Conservation (phyloP, 2,888 invertebrate genomes). For the Adineta ricciae region DNA sequence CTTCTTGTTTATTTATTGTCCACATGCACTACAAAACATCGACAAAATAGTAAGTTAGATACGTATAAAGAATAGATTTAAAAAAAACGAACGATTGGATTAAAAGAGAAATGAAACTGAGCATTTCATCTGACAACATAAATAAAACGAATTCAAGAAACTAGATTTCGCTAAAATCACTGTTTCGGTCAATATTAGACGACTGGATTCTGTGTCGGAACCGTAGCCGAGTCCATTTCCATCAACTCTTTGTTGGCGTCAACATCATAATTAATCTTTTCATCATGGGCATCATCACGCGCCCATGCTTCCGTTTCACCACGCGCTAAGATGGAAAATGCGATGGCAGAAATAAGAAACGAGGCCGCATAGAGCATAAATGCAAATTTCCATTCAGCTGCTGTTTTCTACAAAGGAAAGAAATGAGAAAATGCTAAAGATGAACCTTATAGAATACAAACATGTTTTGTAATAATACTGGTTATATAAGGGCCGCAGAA, state of each 20-base stretch:
- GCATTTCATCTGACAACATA: not conserved
- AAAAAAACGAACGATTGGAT: no score
- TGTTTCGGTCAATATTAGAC: not conserved
- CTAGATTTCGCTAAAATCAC: not conserved
- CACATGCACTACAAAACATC: no score
- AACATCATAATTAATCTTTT: conserved; percentile 7
- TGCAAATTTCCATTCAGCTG: not conserved
- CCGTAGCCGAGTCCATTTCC: not conserved
- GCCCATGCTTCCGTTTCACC: conserved; percentile 8
- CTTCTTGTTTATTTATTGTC: no score
- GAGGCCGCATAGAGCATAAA: not conserved
- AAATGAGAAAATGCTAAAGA: not conserved
- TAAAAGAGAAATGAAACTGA: not conserved
- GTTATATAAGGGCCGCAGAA: not conserved
- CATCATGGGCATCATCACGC: not conserved
- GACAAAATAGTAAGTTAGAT: no score
- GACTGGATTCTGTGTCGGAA: not conserved
- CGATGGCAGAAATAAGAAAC: not conserved
- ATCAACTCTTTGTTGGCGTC: conserved; percentile 7
- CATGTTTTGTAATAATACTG: not conserved
- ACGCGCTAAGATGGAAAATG: not conserved
- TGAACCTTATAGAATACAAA: not conserved
- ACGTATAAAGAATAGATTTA: no score
- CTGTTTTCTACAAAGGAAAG: not conserved
- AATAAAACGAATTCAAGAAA: not conserved